A percentile compares a stretch with the other conserved stretches of the same genome.
These are phyloP conservation scores for Anoura caudifer DNA, from an alignment of 2,113 vertebrate species.

Conservation along the genomic window DNA sequence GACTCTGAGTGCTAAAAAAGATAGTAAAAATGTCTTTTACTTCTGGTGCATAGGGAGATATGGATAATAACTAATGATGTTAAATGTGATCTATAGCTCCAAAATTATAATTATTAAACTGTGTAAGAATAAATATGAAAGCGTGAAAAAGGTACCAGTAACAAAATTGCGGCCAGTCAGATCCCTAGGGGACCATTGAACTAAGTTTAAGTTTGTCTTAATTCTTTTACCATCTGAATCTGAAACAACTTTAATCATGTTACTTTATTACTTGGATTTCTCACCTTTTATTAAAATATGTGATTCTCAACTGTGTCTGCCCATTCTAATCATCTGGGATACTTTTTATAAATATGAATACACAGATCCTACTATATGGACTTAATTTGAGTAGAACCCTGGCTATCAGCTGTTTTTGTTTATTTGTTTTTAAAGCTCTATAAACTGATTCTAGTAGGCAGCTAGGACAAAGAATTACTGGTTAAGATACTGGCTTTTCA, in stretches of 20 bases:
- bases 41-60: background rate
- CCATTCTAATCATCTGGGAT: background rate
- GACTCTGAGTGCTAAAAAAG: background rate
- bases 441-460: background rate
- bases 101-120: background rate
- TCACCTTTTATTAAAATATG: background rate
- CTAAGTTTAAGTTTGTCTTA: slow-evolving; percentile 20
- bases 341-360: background rate
- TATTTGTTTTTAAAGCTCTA: background rate
- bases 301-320: background rate
- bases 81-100: background rate
- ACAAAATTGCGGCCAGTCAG: background rate
- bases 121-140: background rate
- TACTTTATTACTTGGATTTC: slow-evolving; percentile 20
- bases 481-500: slow-evolving; percentile 1
- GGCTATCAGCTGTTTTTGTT: background rate
- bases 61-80: background rate
- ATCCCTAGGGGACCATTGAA: background rate
- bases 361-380: background rate
- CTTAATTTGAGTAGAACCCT: background rate
- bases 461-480: background rate
- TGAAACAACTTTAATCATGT: background rate
- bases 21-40: background rate
- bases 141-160: background rate
- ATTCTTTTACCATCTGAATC: background rate